Conservation (phyloP, 2,797 vertebrate genomes). For the Falco biarmicus region DNA sequence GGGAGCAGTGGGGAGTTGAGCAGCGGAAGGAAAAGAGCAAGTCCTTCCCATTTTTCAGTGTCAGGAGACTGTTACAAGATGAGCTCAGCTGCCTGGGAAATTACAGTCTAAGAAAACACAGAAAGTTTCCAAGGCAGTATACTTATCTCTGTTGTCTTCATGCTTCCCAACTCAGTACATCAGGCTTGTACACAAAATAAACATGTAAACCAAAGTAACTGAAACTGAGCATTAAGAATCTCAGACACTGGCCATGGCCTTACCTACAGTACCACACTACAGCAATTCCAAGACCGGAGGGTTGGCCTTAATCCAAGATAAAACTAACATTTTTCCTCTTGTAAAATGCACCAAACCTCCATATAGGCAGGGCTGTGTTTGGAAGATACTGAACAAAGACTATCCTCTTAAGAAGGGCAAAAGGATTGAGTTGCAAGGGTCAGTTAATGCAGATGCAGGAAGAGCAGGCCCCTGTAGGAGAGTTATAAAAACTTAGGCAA, state of each 20-base stretch:
- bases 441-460: background rate
- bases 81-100: background rate
- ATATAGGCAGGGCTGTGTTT: background rate
- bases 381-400: background rate
- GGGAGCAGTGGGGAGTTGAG: background rate
- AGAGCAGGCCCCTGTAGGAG: background rate
- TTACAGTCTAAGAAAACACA: background rate
- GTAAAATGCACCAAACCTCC: background rate
- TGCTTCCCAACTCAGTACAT: background rate
- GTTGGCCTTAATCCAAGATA: background rate
- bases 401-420: background rate
- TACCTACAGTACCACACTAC: background rate
- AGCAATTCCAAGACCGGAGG: background rate
- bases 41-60: background rate
- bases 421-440: background rate
- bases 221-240: background rate
- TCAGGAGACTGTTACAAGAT: background rate
- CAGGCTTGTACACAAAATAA: background rate
- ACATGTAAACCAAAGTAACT: background rate
- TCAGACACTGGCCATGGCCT: background rate
- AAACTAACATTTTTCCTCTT: background rate
- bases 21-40: background rate
- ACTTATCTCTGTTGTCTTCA: background rate
- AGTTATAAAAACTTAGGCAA: background rate
- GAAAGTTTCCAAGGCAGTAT: background rate